Evolutionary conservation across 2,888 invertebrate species (phyloP).

Genomic region (Rhagonycha fulva): DNA sequence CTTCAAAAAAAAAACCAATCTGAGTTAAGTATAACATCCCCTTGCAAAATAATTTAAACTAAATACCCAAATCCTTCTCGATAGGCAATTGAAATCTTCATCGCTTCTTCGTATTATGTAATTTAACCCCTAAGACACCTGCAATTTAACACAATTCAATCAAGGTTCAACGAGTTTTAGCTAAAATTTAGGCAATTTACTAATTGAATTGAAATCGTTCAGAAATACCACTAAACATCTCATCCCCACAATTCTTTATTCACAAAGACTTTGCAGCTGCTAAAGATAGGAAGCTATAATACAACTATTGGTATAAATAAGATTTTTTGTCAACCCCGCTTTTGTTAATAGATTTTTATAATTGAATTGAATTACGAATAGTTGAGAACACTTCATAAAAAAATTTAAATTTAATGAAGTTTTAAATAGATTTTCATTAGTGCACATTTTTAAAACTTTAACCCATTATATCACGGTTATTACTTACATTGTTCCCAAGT

Average conservation of each 20-base stretch:
- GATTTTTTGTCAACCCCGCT: not conserved
- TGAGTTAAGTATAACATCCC: not conserved
- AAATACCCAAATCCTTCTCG: not conserved
- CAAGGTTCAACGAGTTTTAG: slow-evolving; percentile 2
- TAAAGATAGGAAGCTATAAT: not conserved
- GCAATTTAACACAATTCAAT: slow-evolving; percentile 15
- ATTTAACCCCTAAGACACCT: slow-evolving; percentile 12
- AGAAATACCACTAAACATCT: slow-evolving; percentile 6
- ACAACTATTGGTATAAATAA: not conserved
- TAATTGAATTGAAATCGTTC: slow-evolving; percentile 17
- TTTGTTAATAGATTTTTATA: not conserved
- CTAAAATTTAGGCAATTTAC: slow-evolving; percentile 17
- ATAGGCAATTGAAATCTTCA: slow-evolving; percentile 2
- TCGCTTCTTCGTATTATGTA: not conserved
- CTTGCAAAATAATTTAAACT: not conserved
- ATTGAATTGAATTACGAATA: not conserved
- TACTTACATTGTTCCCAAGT: not conserved
- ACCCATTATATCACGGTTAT: not conserved
- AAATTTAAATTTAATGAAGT: not conserved
- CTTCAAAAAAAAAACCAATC: not conserved
- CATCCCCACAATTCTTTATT: not conserved
- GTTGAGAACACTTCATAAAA: not conserved
- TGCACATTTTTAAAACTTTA: not conserved
- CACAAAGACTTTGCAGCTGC: slow-evolving; percentile 1
- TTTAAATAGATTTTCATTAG: not conserved